A percentile compares a stretch with the other conserved stretches of the same genome.
Evolutionary conservation across 1,140 invertebrate species (phyloP).

Genomic region (Calliopsis andreniformis): DNA sequence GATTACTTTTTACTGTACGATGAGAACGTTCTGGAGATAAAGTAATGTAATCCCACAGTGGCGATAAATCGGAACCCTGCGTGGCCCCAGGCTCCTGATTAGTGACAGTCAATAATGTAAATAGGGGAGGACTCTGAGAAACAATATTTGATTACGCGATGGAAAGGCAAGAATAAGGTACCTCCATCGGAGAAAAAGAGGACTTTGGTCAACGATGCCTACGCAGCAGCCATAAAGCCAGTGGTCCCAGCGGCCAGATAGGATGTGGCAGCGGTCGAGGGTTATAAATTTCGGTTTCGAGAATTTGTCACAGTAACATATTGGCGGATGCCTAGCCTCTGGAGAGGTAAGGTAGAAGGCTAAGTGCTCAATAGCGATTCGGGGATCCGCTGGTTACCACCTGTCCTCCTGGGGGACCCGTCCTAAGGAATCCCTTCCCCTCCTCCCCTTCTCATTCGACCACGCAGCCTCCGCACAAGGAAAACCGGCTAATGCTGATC

Average conservation of each 20-base stretch:
- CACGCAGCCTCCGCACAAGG: slow-evolving; percentile 3
- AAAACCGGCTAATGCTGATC: slow-evolving; percentile 46
- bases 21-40: too few relatives aligned
- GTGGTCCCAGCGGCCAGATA: slow-evolving; percentile 5
- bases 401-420: slow-evolving; percentile 68
- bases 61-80: background rate
- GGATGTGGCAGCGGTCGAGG: slow-evolving; percentile 6
- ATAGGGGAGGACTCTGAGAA: background rate
- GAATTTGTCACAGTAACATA: slow-evolving; percentile 73
- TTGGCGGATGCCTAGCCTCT: slow-evolving; percentile 35
- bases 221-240: slow-evolving; percentile 35
- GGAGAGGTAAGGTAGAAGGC: slow-evolving; percentile 18
- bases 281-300: slow-evolving; percentile 66
- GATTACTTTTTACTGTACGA: too few relatives aligned
- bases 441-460: slow-evolving; percentile 39
- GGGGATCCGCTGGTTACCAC: slow-evolving; percentile 69
- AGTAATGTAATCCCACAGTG: too few relatives aligned
- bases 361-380: slow-evolving; percentile 57
- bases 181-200: background rate
- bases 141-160: slow-evolving; percentile 22
- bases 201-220: slow-evolving; percentile 1
- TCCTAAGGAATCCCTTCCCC: slow-evolving; percentile 55
- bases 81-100: background rate
- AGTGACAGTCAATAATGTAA: background rate
- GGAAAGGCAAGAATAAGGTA: slow-evolving; percentile 13